Conservation (phyloP, 2,113 vertebrate genomes). For the Nettapus auritus region DNA sequence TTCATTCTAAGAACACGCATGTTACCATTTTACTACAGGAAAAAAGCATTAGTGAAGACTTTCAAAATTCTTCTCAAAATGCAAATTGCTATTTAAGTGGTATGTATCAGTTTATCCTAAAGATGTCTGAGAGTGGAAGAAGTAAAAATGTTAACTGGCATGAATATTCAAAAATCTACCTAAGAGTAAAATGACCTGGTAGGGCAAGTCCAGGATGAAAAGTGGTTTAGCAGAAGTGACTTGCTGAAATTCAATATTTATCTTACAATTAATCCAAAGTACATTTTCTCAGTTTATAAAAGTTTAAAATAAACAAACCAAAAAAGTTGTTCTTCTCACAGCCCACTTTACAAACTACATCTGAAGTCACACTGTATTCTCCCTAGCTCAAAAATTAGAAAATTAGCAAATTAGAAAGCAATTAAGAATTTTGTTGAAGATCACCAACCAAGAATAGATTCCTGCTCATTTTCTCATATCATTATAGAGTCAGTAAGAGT, state of each 20-base stretch:
- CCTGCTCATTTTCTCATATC: background rate
- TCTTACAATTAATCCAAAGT: background rate
- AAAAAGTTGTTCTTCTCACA: background rate
- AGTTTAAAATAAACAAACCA: background rate
- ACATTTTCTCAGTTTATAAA: background rate
- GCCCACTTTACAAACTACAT: background rate
- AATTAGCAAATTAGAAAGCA: background rate
- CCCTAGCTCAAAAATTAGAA: background rate
- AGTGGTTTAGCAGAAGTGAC: background rate
- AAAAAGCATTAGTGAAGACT: background rate
- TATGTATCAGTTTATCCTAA: background rate
- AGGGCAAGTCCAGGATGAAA: background rate
- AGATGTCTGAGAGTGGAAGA: background rate
- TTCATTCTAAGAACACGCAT: background rate
- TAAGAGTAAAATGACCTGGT: background rate
- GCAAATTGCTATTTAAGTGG: background rate
- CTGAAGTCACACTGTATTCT: background rate
- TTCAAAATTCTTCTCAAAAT: background rate
- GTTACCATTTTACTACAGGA: background rate
- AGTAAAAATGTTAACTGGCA: background rate
- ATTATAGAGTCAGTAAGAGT: background rate
- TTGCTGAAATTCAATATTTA: background rate
- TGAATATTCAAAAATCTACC: background rate
- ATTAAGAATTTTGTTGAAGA: background rate
- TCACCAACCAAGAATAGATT: constrained; percentile 21